Percentiles rank a stretch among this genome's conserved stretches.
Evolutionary conservation across 2,888 invertebrate genomes (phyloP).

Genomic region (Brachyopa scutellaris): DNA sequence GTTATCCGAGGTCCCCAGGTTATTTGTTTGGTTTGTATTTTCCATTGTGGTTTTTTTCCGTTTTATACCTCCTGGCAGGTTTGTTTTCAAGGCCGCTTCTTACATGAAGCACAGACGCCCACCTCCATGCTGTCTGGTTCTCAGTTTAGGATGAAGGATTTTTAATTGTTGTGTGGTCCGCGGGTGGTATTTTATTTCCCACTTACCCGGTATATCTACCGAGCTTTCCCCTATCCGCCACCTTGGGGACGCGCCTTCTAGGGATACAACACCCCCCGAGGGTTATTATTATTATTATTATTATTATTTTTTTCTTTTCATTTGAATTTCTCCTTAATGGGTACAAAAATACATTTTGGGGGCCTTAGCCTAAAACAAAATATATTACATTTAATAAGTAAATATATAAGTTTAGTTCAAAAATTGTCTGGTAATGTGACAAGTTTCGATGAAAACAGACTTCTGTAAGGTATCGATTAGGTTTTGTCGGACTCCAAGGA

Average conservation of each 20-base stretch:
- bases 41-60: not conserved
- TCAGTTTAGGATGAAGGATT: not conserved
- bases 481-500: no score
- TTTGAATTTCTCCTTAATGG: no score
- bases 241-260: slow-evolving; percentile 19
- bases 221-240: slow-evolving; percentile 19
- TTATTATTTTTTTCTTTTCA: no score
- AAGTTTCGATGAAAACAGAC: no score
- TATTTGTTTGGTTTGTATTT: not conserved
- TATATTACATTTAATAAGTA: no score
- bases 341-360: no score
- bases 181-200: slow-evolving; percentile 30
- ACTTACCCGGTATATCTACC: slow-evolving; percentile 6
- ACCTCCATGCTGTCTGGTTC: not conserved
- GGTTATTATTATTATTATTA: slow-evolving; percentile 4
- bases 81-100: not conserved
- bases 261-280: slow-evolving; percentile 7
- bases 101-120: not conserved
- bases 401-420: no score
- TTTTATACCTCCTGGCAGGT: slow-evolving; percentile 20
- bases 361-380: no score
- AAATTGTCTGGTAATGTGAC: no score
- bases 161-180: slow-evolving; percentile 1
- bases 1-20: not conserved
- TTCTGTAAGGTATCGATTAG: no score